These are phyloP conservation scores for Galagoides demidoff DNA, from an alignment of 2,797 vertebrate genomes.

Conservation along the genomic window DNA sequence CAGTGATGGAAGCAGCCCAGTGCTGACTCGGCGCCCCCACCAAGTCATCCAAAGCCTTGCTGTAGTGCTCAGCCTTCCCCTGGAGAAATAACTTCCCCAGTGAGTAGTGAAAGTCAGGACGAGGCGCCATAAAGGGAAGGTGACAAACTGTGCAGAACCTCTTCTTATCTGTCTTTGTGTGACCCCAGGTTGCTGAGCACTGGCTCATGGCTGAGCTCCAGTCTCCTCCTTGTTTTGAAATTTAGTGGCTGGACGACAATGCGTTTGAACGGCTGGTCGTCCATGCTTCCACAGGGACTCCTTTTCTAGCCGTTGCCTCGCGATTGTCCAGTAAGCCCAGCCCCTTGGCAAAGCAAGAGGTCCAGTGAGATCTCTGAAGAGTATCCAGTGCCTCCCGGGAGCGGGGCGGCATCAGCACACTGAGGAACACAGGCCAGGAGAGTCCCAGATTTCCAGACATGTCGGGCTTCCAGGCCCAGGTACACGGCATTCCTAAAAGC, in stretches of 20 bases:
- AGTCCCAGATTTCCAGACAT: background rate
- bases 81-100: background rate
- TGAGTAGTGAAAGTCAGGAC: background rate
- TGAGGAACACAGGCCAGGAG: background rate
- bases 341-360: conserved; percentile 3
- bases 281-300: background rate
- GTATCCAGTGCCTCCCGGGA: background rate
- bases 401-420: background rate
- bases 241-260: conserved; percentile 23
- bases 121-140: background rate
- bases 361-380: background rate
- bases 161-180: background rate
- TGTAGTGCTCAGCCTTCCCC: background rate
- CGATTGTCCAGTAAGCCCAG: background rate
- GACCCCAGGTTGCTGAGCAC: background rate
- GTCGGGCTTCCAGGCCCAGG: background rate
- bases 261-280: background rate
- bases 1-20: background rate
- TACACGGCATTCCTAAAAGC: background rate
- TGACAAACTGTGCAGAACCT: background rate
- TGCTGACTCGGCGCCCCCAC: background rate
- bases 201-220: background rate
- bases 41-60: background rate
- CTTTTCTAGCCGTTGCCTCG: background rate
- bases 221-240: conserved; percentile 59